These are phyloP conservation scores for Platynereis dumerilii DNA, from an alignment of 2,888 invertebrate species.

Conservation along the genomic window DNA sequence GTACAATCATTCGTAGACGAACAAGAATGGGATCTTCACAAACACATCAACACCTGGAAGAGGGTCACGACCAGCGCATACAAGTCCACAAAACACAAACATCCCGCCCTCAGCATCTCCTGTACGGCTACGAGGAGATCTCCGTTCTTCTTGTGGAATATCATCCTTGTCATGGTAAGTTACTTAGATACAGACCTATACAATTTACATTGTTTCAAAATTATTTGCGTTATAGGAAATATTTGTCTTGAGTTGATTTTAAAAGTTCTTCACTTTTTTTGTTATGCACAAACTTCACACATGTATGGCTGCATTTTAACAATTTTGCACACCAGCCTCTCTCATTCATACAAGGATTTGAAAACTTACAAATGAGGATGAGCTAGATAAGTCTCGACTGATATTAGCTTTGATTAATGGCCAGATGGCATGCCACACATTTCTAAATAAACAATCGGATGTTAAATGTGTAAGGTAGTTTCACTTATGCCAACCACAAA, in stretches of 20 bases:
- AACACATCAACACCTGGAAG: conserved; percentile 39
- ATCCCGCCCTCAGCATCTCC: conserved; percentile 37
- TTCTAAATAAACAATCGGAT: too few species aligned
- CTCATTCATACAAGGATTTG: too few species aligned
- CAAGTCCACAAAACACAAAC: conserved; percentile 31
- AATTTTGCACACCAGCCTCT: too few species aligned
- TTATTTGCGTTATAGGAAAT: background rate
- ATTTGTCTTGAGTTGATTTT: background rate
- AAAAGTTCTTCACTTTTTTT: background rate
- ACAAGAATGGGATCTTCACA: conserved; percentile 59
- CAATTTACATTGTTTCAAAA: background rate
- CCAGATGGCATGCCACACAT: too few species aligned
- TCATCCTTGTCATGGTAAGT: conserved; percentile 39
- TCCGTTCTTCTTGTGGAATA: conserved; percentile 40
- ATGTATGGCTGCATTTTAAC: too few species aligned
- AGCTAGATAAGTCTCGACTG: too few species aligned
- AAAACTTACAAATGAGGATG: too few species aligned
- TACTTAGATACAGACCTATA: background rate
- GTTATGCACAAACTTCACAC: background rate
- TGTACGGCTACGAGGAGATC: conserved; percentile 38
- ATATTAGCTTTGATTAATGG: too few species aligned
- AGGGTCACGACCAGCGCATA: conserved; percentile 26
- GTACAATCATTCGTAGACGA: conserved; percentile 53
- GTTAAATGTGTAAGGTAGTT: too few species aligned
- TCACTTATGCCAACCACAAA: too few species aligned